Conservation (phyloP, 2,113 vertebrate species). For the Paedocypris sp. region DNA sequence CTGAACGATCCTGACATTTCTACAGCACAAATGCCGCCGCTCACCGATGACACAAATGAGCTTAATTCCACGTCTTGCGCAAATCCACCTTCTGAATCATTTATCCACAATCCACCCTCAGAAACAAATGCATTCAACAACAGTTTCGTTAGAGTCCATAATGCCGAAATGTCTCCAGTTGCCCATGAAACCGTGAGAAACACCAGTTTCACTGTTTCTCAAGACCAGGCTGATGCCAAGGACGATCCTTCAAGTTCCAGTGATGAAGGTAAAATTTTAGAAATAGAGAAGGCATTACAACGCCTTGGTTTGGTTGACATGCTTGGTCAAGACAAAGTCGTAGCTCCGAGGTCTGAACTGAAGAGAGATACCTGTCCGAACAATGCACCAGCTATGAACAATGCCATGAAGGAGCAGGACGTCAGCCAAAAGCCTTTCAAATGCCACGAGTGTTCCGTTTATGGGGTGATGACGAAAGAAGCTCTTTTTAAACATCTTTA, state of each 20-base stretch:
- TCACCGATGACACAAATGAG: constrained; percentile 24
- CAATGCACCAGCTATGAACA: constrained; percentile 36
- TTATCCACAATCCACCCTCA: constrained; percentile 1
- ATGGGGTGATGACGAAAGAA: constrained; percentile 96
- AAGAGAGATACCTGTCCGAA: constrained; percentile 43
- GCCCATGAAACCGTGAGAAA: constrained; percentile 36
- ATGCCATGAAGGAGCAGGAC: constrained; percentile 46
- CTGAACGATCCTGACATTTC: constrained; percentile 72
- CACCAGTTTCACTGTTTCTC: constrained; percentile 20
- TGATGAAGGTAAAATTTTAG: constrained; percentile 72
- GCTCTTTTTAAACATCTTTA: constrained; percentile 89
- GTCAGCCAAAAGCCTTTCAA: constrained; percentile 80
- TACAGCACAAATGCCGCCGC: constrained; percentile 40
- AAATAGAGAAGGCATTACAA: constrained; percentile 80
- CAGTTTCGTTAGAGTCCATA: constrained; percentile 43
- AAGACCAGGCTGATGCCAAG: constrained; percentile 27
- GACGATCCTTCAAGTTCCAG: constrained; percentile 28
- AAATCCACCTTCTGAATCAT: constrained; percentile 14
- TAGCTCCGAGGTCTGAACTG: constrained; percentile 41
- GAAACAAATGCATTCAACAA: constrained; percentile 26
- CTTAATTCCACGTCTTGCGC: constrained; percentile 12
- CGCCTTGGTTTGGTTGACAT: constrained; percentile 78
- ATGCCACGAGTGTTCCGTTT: constrained; percentile 80
- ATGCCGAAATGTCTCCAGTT: constrained; percentile 44
- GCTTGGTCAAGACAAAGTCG: constrained; percentile 43